Percentiles rank a stretch among this genome's conserved stretches.
phyloP scores from a whole-genome alignment of 2,888 invertebrate species.

The Maniola hyperantus region DNA sequence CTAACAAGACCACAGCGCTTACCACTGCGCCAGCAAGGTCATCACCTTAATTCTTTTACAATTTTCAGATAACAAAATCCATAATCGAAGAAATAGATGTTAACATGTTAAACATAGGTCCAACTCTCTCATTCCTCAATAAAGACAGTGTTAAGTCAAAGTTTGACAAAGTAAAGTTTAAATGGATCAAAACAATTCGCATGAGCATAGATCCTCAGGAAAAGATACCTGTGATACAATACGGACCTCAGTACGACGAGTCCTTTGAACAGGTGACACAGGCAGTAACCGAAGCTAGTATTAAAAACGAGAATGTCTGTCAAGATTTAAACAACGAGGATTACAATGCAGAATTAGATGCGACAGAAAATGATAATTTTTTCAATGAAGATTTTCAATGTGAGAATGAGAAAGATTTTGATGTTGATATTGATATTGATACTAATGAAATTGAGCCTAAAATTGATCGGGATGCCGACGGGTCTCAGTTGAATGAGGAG shows the following conservation, averaged over 20 bases:
- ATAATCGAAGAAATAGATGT: constrained; percentile 54
- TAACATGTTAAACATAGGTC: constrained; percentile 50
- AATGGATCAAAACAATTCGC: constrained; percentile 58
- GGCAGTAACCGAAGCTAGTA: constrained; percentile 41
- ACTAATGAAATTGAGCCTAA: constrained; percentile 27
- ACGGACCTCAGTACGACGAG: constrained; percentile 54
- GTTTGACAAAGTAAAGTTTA: constrained; percentile 58
- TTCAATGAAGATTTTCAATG: constrained; percentile 36
- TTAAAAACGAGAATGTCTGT: constrained; percentile 41
- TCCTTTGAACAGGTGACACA: constrained; percentile 47
- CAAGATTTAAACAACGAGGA: constrained; percentile 30
- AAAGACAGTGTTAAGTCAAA: constrained; percentile 50
- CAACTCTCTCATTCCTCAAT: constrained; percentile 56
- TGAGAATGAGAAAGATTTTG: constrained; percentile 36
- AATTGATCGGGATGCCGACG: constrained; percentile 49
- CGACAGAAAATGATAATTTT: constrained; percentile 30
- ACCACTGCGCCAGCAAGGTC: no score
- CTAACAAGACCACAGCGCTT: no score
- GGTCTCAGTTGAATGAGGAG: constrained; percentile 61
- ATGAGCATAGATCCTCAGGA: constrained; percentile 43
- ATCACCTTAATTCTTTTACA: constrained; percentile 17
- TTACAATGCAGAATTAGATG: constrained; percentile 13
- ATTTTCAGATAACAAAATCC: constrained; percentile 59
- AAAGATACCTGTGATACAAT: constrained; percentile 54
- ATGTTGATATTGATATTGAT: constrained; percentile 22